Evolutionary conservation across 1,140 invertebrate species (phyloP), one percentile per base, ranked within the genome.

Genomic region (Phthorimaea operculella): DNA sequence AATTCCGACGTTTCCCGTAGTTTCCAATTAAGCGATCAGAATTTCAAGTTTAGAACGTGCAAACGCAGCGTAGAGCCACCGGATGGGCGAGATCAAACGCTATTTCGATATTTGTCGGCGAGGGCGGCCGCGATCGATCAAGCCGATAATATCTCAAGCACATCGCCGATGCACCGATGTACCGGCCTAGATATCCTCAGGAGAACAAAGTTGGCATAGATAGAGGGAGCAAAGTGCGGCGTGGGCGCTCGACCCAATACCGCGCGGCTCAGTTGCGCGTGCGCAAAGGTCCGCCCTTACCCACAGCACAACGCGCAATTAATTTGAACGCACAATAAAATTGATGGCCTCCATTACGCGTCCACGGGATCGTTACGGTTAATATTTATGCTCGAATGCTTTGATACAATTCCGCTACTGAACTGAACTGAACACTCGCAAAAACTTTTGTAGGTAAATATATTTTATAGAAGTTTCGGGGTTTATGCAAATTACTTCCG

Each of bases 221-320:
- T 76, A 68, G 74, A 72, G 69, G 72, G 79, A 83, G 80, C 82
- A 83, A 83, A 85, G 79, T 82, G 77, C 78, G 66, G 76, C 74
- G 79, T 82, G 74, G 82, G 79, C 82, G 78, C 68, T 64, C 73
- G 81, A 79, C 79, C 79, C 68, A 81, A 84, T 83, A 84, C 81
- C 79, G 67, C 69, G 63, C 70, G 63, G 66, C 73, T 64, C 63
- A 73, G 44, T 71, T 57, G 63, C 60, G 72, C 49, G 33, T 33
- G 55, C 55, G 55, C 55, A 33, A 16, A 47, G 15, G 12, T 47
- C 44, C 44, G 65, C 67, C 73, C 74, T 79, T 76, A 72, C 68
- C 66, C 65, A 57, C 55, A 66, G 64, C 66, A 66, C 57, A n/a
- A 63, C 58, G 57, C 58, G 63, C 62, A 72, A 73, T 72, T 73